These are phyloP conservation scores for Ectemnius continuus DNA, from an alignment of 2,888 invertebrate genomes.

Conservation along the genomic window DNA sequence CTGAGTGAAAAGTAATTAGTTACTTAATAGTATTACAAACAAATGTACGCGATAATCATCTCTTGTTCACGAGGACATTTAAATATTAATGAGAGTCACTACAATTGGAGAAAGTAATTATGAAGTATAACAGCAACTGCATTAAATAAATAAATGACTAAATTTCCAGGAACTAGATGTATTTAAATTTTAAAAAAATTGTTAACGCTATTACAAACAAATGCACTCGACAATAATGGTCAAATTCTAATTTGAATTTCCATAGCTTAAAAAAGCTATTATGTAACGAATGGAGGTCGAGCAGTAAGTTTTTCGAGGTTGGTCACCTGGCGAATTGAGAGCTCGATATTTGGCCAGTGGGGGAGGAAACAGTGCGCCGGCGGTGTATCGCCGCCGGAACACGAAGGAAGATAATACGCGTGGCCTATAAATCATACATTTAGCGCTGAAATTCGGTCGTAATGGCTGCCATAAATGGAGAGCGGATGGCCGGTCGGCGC, in stretches of 20 bases:
- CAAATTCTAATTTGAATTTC: too few relatives aligned
- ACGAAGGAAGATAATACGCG: constrained; percentile 61
- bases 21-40: constrained; percentile 39
- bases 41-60: constrained; percentile 40
- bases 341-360: constrained; percentile 50
- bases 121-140: too few relatives aligned
- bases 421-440: constrained; percentile 63
- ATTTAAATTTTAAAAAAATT: too few relatives aligned
- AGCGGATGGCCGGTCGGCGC: constrained; percentile 54
- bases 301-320: constrained; percentile 46
- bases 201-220: too few relatives aligned
- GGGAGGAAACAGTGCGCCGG: constrained; percentile 10
- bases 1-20: too few relatives aligned
- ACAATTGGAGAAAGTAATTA: too few relatives aligned
- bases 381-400: constrained; percentile 59
- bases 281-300: constrained; percentile 27
- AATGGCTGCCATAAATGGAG: constrained; percentile 65
- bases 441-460: constrained; percentile 64
- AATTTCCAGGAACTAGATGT: too few relatives aligned
- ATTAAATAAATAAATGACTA: too few relatives aligned
- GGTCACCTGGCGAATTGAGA: constrained; percentile 37
- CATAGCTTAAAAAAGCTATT: too few relatives aligned
- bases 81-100: constrained; percentile 41
- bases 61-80: too few relatives aligned
- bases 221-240: too few relatives aligned